Evolutionary conservation across 2,113 vertebrate genomes (phyloP).

Genomic region (Austrofundulus limnaeus): DNA sequence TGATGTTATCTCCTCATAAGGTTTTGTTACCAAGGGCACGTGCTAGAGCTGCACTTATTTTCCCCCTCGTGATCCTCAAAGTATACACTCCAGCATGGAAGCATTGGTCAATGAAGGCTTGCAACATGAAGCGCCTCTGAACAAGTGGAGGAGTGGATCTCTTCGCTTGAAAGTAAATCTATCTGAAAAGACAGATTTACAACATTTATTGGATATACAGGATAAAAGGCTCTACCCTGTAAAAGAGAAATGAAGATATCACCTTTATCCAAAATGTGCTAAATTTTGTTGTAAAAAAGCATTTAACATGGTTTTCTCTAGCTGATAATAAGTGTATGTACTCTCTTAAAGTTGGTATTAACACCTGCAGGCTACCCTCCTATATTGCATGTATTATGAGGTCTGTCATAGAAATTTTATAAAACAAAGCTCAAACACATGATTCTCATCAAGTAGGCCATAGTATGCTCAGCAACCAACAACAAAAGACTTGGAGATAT

Average conservation of each 20-base stretch:
- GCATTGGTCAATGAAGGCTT: constrained; percentile 36
- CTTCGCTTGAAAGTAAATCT: constrained; percentile 24
- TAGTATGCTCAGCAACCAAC: constrained; percentile 47
- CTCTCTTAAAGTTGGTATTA: constrained; percentile 19
- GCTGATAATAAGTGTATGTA: constrained; percentile 12
- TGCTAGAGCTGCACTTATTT: constrained; percentile 52
- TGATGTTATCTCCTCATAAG: constrained; percentile 46
- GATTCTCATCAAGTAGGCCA: constrained; percentile 54
- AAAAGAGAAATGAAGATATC: constrained; percentile 6
- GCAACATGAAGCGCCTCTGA: constrained; percentile 25
- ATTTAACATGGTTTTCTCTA: constrained; percentile 9
- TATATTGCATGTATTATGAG: constrained; percentile 34
- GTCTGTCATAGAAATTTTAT: constrained; percentile 32
- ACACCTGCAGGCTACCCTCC: neutral
- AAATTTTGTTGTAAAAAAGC: neutral
- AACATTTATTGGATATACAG: neutral
- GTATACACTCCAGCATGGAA: constrained; percentile 26
- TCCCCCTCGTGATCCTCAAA: constrained; percentile 20
- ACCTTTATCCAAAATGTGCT: neutral
- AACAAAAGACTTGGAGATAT: constrained; percentile 27
- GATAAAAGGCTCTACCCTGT: neutral
- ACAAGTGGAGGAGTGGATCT: constrained; percentile 10
- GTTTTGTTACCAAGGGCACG: constrained; percentile 66
- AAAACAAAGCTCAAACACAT: constrained; percentile 45
- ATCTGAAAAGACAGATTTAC: constrained; percentile 2